Percentiles rank a stretch among this genome's conserved stretches.
phyloP scores from a whole-genome alignment of 2,888 invertebrate genomes.

The Cheilosia grossa region DNA sequence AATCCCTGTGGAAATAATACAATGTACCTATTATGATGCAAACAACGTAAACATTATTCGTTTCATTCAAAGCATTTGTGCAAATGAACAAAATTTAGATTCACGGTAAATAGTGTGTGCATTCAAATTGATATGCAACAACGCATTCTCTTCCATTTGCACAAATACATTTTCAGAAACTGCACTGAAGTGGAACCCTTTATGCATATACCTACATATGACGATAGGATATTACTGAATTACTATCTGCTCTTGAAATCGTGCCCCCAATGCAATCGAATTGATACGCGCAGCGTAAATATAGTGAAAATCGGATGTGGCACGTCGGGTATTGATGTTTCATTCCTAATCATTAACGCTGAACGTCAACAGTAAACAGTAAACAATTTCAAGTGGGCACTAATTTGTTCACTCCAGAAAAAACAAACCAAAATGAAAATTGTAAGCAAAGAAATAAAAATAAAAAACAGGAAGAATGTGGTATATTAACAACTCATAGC shows the following conservation, averaged over 20 bases:
- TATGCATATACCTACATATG: background rate
- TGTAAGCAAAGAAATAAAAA: constrained; percentile 10
- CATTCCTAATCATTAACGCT: background rate
- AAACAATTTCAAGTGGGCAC: constrained; percentile 47
- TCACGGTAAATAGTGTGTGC: background rate
- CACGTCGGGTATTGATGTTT: background rate
- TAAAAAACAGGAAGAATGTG: constrained; percentile 28
- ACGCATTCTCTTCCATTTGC: background rate
- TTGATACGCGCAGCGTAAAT: background rate
- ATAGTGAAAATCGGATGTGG: constrained; percentile 4
- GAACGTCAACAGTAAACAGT: constrained; percentile 7
- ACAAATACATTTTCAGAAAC: background rate
- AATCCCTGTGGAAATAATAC: background rate
- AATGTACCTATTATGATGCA: background rate
- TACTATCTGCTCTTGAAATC: constrained; percentile 45
- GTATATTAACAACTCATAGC: constrained; percentile 34
- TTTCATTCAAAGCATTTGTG: constrained; percentile 17
- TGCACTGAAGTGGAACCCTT: constrained; percentile 41
- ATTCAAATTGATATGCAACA: constrained; percentile 16
- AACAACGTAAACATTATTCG: background rate
- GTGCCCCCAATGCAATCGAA: constrained; percentile 26
- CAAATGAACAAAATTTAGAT: background rate
- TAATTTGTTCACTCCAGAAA: constrained; percentile 7
- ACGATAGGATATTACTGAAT: background rate
- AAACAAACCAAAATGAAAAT: constrained; percentile 8